Evolutionary conservation across 2,797 vertebrate species (phyloP).

Genomic region (Labroides dimidiatus): DNA sequence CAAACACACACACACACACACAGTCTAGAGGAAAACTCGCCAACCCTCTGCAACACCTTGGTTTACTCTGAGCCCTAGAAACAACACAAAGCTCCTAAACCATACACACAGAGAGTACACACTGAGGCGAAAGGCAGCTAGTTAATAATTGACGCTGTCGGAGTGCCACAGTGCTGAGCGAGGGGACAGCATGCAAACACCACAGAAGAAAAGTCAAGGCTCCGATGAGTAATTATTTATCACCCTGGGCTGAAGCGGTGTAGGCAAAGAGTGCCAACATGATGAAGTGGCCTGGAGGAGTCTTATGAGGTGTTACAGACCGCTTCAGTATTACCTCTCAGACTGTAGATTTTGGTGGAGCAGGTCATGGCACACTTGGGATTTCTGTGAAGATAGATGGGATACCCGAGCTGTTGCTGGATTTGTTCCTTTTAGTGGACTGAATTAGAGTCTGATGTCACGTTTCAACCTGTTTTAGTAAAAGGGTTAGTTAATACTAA

Average conservation of each 20-base stretch:
- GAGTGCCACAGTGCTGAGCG: conserved; percentile 68
- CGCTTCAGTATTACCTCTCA: conserved; percentile 41
- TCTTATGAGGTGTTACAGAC: conserved; percentile 53
- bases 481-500: conserved; percentile 24
- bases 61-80: conserved; percentile 7
- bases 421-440: conserved; percentile 29
- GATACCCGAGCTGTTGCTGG: conserved; percentile 34
- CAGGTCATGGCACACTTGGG: conserved; percentile 20
- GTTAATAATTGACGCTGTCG: conserved; percentile 79
- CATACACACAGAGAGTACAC: conserved; percentile 40
- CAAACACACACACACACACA: conserved; percentile 15
- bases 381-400: conserved; percentile 34
- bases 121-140: conserved; percentile 57
- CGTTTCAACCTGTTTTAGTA: conserved; percentile 31
- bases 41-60: conserved; percentile 5
- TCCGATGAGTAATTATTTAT: conserved; percentile 83
- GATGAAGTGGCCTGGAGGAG: conserved; percentile 42
- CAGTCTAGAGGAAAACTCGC: conserved; percentile 4
- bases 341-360: conserved; percentile 41
- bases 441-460: conserved; percentile 28
- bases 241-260: conserved; percentile 55
- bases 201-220: conserved; percentile 63
- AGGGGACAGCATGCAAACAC: conserved; percentile 75
- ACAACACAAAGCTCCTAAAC: conserved; percentile 46
- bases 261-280: conserved; percentile 47